Base-by-base conservation (phyloP, 2,113 vertebrate genomes). In the Mandrillus leucophaeus region DNA sequence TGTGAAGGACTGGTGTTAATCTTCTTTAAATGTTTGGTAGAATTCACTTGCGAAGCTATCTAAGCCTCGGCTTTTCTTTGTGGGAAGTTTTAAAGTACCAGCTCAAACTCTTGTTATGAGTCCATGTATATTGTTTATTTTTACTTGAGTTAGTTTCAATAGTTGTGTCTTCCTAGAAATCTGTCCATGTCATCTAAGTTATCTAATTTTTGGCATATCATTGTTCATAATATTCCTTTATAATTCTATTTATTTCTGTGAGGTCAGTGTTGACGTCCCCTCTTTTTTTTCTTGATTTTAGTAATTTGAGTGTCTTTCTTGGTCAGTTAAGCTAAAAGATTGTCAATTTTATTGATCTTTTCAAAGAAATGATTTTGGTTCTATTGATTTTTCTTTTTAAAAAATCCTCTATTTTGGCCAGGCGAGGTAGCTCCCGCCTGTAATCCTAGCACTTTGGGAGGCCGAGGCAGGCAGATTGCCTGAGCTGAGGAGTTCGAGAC, bases 221-320 rank as follows among this genome's bases (percentile, higher is more conserved):
- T 38, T 90, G 13, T 92, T 93, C n/a, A 35, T 70, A 50, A 27
- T 66, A 87, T 75, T 92, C 4, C 12, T 9, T 82, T 92, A 25
- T 73, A 92, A 79, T 93, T 95, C 3, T 45, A 8, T 76, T 75
- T 81, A n/a, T 75, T 83, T 97, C 48, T 64, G 22, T 84, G 30
- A 92, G 23, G 40, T 88, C 23, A 5, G 45, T 59, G 52, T 38
- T 87, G 50, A 38, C 17, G 2, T 57, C 64, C 76, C n/a, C n/a
- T 45, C 9, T 84, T 76, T 81, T 85, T 85, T 43, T 86, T 86
- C 70, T 90, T 73, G 32, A 84, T 89, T 97, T 96, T 83, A 72
- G 75, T 72, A n/a, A 73, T 78, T 92, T 72, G 57, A 64, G 27
- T 78, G 27, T 61, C 11, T 79, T 93, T 93, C 35, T 84, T 66